Conservation (phyloP, 2,113 vertebrate species). For the Notarius quadriscutis region DNA sequence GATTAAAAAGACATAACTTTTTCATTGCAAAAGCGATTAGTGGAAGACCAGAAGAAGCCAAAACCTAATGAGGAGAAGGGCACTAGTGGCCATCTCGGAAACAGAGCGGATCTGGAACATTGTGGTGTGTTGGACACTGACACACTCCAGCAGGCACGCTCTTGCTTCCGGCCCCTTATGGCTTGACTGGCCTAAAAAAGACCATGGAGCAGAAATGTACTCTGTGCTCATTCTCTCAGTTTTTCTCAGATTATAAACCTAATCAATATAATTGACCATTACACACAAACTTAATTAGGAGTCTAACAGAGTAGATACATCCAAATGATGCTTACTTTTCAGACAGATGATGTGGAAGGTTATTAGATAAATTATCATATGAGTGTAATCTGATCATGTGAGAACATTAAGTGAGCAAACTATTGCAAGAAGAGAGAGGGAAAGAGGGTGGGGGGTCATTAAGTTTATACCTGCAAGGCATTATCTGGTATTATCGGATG, state of each 20-base stretch:
- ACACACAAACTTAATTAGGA: slow-evolving; percentile 67
- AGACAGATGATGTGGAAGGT: slow-evolving; percentile 63
- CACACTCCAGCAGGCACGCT: slow-evolving; percentile 31
- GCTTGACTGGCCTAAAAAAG: slow-evolving; percentile 33
- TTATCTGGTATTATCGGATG: neutral
- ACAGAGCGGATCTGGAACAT: slow-evolving; percentile 48
- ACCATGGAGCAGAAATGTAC: slow-evolving; percentile 43
- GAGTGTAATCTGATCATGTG: slow-evolving; percentile 11
- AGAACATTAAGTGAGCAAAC: slow-evolving; percentile 4
- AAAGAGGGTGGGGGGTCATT: neutral
- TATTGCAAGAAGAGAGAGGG: neutral
- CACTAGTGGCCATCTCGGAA: slow-evolving; percentile 37
- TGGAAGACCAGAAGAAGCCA: slow-evolving; percentile 11
- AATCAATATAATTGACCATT: slow-evolving; percentile 72
- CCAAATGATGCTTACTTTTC: slow-evolving; percentile 53
- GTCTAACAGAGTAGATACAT: slow-evolving; percentile 58
- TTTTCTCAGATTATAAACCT: slow-evolving; percentile 60
- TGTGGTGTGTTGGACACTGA: slow-evolving; percentile 14
- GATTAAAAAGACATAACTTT: slow-evolving; percentile 29
- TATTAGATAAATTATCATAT: slow-evolving; percentile 66
- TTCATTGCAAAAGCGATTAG: slow-evolving; percentile 28
- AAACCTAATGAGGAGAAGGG: slow-evolving; percentile 21
- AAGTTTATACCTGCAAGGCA: slow-evolving; percentile 2
- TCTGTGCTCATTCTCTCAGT: neutral
- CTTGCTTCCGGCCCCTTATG: slow-evolving; percentile 25